These are phyloP conservation scores for Copsychus sechellarum DNA, from an alignment of 2,113 vertebrate genomes.

Conservation along the genomic window DNA sequence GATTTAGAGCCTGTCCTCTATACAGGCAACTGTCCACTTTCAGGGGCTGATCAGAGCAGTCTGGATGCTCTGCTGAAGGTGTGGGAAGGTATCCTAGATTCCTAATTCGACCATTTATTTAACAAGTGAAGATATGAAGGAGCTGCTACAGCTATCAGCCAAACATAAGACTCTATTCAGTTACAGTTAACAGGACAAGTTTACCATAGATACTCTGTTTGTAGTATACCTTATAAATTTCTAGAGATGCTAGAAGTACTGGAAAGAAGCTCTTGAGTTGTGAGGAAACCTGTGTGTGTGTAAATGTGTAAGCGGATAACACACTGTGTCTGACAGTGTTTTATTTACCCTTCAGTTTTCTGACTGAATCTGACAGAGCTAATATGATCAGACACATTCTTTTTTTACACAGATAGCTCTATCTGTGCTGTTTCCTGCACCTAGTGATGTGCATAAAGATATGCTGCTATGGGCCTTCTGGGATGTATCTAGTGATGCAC, in stretches of 20 bases:
- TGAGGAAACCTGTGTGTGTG: not conserved
- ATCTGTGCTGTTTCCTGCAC: not conserved
- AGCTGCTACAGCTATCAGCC: not conserved
- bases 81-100: not conserved
- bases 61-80: not conserved
- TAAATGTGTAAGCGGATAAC: not conserved
- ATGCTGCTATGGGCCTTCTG: not conserved
- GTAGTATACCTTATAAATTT: not conserved
- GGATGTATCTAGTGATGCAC: not conserved
- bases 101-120: not conserved
- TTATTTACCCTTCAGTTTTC: not conserved
- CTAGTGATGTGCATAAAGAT: not conserved
- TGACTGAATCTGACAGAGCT: not conserved
- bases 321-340: not conserved
- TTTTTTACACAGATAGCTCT: not conserved
- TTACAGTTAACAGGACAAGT: not conserved
- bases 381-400: not conserved
- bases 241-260: not conserved
- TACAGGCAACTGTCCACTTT: not conserved
- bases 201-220: not conserved
- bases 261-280: not conserved
- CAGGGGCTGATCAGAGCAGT: not conserved
- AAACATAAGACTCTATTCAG: not conserved
- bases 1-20: not conserved
- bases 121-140: not conserved